Evolutionary conservation across 2,888 invertebrate genomes (phyloP).

Genomic region (Carpatolechia fugitivella): DNA sequence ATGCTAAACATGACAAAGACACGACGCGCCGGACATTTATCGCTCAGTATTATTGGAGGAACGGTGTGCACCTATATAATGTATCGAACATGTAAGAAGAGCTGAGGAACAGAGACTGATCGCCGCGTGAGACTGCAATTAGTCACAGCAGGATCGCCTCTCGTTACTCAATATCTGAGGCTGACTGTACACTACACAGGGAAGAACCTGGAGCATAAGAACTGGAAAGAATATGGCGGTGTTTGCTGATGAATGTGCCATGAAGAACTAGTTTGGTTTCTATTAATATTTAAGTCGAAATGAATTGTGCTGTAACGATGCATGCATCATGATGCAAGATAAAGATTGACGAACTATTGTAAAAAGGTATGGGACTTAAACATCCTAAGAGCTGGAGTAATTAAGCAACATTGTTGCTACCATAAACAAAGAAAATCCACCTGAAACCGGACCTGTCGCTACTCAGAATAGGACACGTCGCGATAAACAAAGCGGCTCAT

Average conservation of each 20-base stretch:
- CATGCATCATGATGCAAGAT: no score
- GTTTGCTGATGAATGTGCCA: no score
- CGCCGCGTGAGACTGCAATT: conserved; percentile 50
- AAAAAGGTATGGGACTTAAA: no score
- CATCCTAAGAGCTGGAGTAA: neutral
- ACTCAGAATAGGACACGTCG: conserved; percentile 25
- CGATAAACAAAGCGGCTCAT: conserved; percentile 44
- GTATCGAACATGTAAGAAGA: neutral
- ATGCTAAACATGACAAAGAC: neutral
- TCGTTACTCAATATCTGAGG: conserved; percentile 55
- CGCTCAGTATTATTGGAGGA: no score
- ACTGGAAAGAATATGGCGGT: neutral
- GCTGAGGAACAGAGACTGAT: conserved; percentile 38
- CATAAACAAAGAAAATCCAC: conserved; percentile 21
- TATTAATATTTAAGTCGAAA: no score
- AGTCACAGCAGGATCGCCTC: conserved; percentile 59
- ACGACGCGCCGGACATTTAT: no score
- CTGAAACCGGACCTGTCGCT: conserved; percentile 26
- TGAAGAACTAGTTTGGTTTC: no score
- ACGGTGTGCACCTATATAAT: no score
- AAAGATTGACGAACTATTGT: no score
- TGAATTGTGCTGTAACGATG: no score
- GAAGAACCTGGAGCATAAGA: neutral
- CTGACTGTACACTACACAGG: neutral
- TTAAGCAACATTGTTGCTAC: neutral